These are phyloP conservation scores for Aldrovandia affinis DNA, from an alignment of 2,797 vertebrate genomes.

Conservation along the genomic window DNA sequence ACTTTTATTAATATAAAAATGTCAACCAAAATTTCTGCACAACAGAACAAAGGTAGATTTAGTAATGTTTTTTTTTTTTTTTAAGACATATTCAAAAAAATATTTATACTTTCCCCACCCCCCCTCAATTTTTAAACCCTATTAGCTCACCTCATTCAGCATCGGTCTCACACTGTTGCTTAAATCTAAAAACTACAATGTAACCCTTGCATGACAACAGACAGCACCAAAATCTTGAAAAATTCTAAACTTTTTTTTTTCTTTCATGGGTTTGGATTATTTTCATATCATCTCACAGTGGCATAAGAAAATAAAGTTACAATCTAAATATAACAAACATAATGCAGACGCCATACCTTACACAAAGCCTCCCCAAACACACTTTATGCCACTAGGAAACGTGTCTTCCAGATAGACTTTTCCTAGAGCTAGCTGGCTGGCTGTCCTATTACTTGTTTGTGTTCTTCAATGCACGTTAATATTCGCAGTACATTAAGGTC, in stretches of 20 bases:
- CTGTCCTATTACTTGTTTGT: not conserved
- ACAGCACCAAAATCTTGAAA: conserved; percentile 31
- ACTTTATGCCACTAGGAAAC: conserved; percentile 30
- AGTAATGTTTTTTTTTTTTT: conserved; percentile 28
- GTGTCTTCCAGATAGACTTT: conserved; percentile 31
- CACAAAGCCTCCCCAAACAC: conserved; percentile 39
- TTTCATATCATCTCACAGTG: conserved; percentile 32
- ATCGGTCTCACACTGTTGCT: conserved; percentile 33
- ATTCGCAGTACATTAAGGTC: not conserved
- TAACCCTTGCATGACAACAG: conserved; percentile 39
- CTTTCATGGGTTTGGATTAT: not conserved
- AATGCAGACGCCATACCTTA: conserved; percentile 34
- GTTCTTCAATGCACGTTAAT: not conserved
- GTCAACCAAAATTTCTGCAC: conserved; percentile 52
- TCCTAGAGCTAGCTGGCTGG: not conserved
- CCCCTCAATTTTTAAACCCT: conserved; percentile 37
- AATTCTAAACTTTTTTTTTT: not conserved
- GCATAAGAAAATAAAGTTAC: conserved; percentile 30
- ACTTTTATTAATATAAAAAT: conserved; percentile 58
- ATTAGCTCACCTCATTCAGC: conserved; percentile 43
- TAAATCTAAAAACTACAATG: conserved; percentile 41
- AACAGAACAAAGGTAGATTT: conserved; percentile 46
- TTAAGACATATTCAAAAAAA: conserved; percentile 57
- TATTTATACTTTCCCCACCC: conserved; percentile 39
- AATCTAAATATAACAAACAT: conserved; percentile 24